Evolutionary conservation across 2,888 invertebrate species (phyloP).

Genomic region (Idaea aversata): DNA sequence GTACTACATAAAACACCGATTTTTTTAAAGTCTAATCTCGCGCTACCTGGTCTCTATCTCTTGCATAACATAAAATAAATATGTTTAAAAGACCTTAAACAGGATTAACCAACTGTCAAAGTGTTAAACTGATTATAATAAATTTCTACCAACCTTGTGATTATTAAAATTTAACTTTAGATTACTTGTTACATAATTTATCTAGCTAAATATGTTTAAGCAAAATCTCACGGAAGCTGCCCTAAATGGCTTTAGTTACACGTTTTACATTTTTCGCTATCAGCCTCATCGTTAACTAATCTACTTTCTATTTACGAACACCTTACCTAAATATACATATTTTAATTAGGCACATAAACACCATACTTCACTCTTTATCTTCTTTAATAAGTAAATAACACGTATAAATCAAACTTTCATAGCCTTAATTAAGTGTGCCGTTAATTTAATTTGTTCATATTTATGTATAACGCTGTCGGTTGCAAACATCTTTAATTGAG

Average conservation of each 20-base stretch:
- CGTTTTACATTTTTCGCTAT: background rate
- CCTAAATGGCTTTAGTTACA: background rate
- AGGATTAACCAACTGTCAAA: no score
- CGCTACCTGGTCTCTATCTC: no score
- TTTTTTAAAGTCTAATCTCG: no score
- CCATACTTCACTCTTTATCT: slow-evolving; percentile 12
- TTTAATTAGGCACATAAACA: background rate
- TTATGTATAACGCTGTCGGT: background rate
- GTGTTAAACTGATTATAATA: no score
- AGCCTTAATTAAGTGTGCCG: background rate
- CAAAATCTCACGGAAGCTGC: no score
- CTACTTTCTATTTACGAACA: background rate
- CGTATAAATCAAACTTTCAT: slow-evolving; percentile 3
- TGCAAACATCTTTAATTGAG: background rate
- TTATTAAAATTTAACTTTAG: no score
- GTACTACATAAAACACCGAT: no score
- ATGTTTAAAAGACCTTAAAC: no score
- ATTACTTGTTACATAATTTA: no score
- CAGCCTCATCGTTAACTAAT: background rate
- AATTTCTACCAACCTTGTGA: no score
- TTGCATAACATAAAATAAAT: no score
- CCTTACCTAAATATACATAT: background rate
- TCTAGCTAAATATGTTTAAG: no score
- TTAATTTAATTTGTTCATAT: background rate
- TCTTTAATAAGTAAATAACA: slow-evolving; percentile 2